Percentiles rank a stretch among this genome's conserved stretches.
Conservation (phyloP, 2,797 vertebrate genomes). For the Miichthys miiuy region DNA sequence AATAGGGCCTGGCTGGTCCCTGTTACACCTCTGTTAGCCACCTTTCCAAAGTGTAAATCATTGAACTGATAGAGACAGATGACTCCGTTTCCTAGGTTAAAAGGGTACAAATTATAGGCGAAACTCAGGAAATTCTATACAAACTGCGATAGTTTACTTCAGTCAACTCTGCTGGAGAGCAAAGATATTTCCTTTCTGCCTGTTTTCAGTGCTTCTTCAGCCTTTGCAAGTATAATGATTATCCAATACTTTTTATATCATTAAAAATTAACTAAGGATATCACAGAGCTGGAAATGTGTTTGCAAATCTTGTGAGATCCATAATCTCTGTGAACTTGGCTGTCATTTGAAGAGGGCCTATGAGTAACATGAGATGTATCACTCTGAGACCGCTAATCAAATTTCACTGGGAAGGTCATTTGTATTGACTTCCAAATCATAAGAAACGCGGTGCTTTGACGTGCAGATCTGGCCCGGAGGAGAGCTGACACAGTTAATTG, state of each 20-base stretch:
- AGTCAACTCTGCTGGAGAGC: slow-evolving; percentile 10
- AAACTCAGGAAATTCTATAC: slow-evolving; percentile 60
- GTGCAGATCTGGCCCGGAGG: slow-evolving; percentile 38
- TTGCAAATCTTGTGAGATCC: slow-evolving; percentile 30
- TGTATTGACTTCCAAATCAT: slow-evolving; percentile 75
- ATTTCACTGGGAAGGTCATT: slow-evolving; percentile 81
- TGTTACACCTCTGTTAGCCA: slow-evolving; percentile 62
- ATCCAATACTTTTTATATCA: slow-evolving; percentile 41
- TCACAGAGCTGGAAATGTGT: slow-evolving; percentile 39
- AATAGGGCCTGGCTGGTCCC: slow-evolving; percentile 57
- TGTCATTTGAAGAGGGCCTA: slow-evolving; percentile 33
- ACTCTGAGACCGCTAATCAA: slow-evolving; percentile 77
- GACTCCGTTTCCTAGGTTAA: slow-evolving; percentile 70
- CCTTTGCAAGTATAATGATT: slow-evolving; percentile 21
- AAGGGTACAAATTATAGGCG: slow-evolving; percentile 68
- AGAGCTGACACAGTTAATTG: slow-evolving; percentile 49
- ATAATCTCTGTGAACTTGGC: slow-evolving; percentile 19
- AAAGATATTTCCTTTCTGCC: slow-evolving; percentile 45
- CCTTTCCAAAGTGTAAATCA: slow-evolving; percentile 66
- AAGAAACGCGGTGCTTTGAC: slow-evolving; percentile 63
- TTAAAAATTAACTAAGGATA: slow-evolving; percentile 48
- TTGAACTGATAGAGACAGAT: slow-evolving; percentile 68
- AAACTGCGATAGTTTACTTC: slow-evolving; percentile 32
- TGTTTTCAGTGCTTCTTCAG: slow-evolving; percentile 14
- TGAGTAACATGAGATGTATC: slow-evolving; percentile 64